phyloP scores from a whole-genome alignment of 2,797 vertebrate species.

The Chaetophractus vellerosus region DNA sequence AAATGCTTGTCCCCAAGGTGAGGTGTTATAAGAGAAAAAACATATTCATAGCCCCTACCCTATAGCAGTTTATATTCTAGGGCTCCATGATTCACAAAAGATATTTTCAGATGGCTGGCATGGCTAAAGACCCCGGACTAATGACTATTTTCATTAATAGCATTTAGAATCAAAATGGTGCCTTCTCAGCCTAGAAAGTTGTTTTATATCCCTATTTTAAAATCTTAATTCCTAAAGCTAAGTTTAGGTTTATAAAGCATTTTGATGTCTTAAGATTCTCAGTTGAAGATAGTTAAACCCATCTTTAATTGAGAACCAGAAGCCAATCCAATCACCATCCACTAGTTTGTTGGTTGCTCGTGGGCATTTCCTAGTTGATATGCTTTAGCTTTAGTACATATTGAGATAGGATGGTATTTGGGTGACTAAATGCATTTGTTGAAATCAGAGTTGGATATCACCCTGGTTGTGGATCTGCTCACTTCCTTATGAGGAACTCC shows the following conservation, averaged over 20 bases:
- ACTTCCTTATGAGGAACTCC: not conserved
- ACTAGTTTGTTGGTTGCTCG: not conserved
- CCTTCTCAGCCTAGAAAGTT: not conserved
- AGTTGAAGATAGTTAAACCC: not conserved
- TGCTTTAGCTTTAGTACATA: not conserved
- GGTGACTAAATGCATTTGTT: not conserved
- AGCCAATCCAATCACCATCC: not conserved
- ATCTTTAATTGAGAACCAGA: not conserved
- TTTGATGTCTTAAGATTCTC: conserved; percentile 28
- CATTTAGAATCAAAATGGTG: not conserved
- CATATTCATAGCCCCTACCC: not conserved
- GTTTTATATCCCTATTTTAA: conserved; percentile 11
- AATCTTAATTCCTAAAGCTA: conserved; percentile 20
- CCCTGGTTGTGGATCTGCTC: not conserved
- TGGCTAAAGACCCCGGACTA: not conserved
- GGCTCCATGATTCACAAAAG: not conserved
- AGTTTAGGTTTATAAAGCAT: not conserved
- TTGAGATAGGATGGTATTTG: conserved; percentile 19
- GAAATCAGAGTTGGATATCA: not conserved
- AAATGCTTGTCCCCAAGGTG: not conserved
- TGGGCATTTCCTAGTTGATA: not conserved
- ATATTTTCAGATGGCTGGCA: not conserved
- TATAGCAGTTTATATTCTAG: conserved; percentile 8
- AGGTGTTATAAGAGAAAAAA: conserved; percentile 31
- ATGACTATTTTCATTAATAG: conserved; percentile 20